Conservation (phyloP, 2,888 invertebrate species). For the Drosophila anomalipes region DNA sequence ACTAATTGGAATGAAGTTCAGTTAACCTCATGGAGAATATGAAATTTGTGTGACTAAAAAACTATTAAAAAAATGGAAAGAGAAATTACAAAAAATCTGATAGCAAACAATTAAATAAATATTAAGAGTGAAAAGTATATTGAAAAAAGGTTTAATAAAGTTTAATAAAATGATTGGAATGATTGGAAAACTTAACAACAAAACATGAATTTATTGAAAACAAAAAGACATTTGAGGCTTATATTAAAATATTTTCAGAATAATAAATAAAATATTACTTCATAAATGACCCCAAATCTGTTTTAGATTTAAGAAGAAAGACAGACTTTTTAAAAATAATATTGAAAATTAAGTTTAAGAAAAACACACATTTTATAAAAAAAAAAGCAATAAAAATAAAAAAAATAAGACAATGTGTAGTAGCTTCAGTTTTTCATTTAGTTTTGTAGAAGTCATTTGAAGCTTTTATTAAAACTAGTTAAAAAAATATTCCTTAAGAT, state of each 20-base stretch:
- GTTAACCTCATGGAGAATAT: not conserved
- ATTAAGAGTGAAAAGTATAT: not conserved
- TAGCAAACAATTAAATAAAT: not conserved
- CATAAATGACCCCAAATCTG: not conserved
- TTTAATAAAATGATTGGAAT: not conserved
- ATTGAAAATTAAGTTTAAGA: no score
- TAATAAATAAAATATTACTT: not conserved
- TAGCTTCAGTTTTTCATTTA: no score
- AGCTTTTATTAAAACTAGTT: no score
- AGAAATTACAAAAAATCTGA: not conserved
- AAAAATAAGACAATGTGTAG: no score
- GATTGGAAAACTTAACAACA: not conserved
- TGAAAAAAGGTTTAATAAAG: not conserved
- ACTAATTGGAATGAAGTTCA: not conserved
- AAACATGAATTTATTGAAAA: not conserved
- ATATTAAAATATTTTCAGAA: not conserved
- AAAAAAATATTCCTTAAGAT: not conserved
- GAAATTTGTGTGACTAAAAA: not conserved
- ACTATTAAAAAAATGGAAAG: not conserved
- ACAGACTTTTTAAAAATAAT: not conserved
- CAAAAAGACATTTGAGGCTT: not conserved
- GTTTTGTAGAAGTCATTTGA: no score
- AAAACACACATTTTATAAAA: no score
- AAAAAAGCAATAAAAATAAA: no score
- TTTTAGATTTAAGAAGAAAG: not conserved